Conservation (phyloP, 2,113 vertebrate genomes). For the Archilochus colubris region DNA sequence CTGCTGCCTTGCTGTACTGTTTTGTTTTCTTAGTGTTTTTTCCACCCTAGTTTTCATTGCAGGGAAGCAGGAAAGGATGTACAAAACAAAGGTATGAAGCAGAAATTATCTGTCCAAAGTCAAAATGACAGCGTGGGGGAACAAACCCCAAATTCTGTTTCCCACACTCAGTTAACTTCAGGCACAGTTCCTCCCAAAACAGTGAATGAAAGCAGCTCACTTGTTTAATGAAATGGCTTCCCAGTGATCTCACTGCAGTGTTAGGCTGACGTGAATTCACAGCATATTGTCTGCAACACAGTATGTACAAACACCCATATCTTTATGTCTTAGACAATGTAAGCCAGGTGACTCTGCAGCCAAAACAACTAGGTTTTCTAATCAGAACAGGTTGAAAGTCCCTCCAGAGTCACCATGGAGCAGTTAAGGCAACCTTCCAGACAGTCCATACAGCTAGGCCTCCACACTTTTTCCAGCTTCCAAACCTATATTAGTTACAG, state of each 20-base stretch:
- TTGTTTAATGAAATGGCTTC: not conserved
- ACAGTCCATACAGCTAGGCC: not conserved
- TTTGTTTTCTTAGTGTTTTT: not conserved
- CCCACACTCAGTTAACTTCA: not conserved
- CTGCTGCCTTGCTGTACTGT: not conserved
- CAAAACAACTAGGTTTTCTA: not conserved
- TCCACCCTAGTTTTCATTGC: not conserved
- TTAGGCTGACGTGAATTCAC: not conserved
- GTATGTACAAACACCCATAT: not conserved
- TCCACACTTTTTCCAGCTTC: not conserved
- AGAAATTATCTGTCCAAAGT: not conserved
- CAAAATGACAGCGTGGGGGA: not conserved
- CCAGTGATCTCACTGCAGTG: not conserved
- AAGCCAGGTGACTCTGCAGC: not conserved
- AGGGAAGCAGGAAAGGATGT: not conserved
- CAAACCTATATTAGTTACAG: not conserved
- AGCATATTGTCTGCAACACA: not conserved
- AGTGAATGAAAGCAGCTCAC: not conserved
- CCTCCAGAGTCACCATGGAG: not conserved
- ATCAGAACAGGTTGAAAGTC: not conserved
- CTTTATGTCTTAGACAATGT: not conserved
- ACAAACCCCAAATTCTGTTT: not conserved
- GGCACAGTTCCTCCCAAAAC: not conserved
- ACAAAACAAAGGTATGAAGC: not conserved
- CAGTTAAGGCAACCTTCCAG: not conserved